Conservation (phyloP, 2,888 invertebrate genomes). For the Leptinotarsa haldemani region DNA sequence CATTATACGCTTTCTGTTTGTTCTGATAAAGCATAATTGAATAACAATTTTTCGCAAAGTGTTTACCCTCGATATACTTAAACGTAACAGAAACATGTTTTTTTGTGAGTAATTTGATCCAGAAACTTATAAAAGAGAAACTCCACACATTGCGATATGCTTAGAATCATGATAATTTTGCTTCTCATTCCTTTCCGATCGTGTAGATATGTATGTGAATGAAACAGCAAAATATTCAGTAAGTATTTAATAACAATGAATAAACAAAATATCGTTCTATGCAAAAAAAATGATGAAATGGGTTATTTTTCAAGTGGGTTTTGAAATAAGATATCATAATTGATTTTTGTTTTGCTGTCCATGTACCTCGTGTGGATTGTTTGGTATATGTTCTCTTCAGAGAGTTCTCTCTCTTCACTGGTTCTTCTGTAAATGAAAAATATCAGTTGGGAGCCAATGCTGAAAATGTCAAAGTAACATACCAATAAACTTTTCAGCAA, state of each 20-base stretch:
- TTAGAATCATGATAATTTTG: not conserved
- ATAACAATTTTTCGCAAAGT: not conserved
- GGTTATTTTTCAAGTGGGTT: not conserved
- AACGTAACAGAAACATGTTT: not conserved
- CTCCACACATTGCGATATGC: slow-evolving; percentile 1
- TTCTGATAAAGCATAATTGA: not conserved
- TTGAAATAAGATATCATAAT: slow-evolving; percentile 6
- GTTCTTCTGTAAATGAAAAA: slow-evolving; percentile 6
- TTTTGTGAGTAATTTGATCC: not conserved
- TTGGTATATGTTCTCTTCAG: slow-evolving; percentile 3
- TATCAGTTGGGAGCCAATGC: slow-evolving; percentile 10
- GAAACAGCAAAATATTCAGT: slow-evolving; percentile 3
- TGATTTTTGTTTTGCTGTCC: slow-evolving; percentile 12
- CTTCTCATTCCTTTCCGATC: not conserved
- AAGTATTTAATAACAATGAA: slow-evolving; percentile 5
- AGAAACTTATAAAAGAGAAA: not conserved
- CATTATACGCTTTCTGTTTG: not conserved
- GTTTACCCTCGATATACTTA: not conserved
- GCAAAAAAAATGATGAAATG: not conserved
- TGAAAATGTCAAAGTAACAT: slow-evolving; percentile 1
- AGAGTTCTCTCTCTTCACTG: not conserved
- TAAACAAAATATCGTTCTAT: slow-evolving; percentile 6
- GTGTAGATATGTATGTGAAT: slow-evolving; percentile 1
- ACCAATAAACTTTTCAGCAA: not conserved
- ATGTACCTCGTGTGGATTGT: not conserved